These are phyloP conservation scores for Drosophila nannoptera DNA, from an alignment of 1,140 invertebrate genomes.

Conservation along the genomic window DNA sequence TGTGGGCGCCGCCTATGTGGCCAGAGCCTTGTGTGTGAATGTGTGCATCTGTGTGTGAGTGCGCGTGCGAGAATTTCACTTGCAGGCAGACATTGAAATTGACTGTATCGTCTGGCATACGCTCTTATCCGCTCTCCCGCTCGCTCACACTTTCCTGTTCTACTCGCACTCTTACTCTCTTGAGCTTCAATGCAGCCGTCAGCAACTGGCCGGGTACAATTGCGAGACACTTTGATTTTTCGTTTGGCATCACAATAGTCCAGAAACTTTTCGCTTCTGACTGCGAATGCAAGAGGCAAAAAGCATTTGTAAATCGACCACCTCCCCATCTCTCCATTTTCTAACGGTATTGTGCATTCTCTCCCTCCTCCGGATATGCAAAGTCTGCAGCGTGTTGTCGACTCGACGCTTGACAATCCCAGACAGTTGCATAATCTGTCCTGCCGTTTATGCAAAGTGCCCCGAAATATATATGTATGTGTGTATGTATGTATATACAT, in stretches of 20 bases:
- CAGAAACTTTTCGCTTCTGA: slow-evolving; percentile 50
- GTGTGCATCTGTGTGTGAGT: slow-evolving; percentile 1
- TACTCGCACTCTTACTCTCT: slow-evolving; percentile 16
- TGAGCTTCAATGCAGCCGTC: slow-evolving; percentile 58
- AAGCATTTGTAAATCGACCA: slow-evolving; percentile 63
- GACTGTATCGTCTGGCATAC: slow-evolving; percentile 46
- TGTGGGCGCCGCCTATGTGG: slow-evolving; percentile 42
- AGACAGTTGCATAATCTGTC: slow-evolving; percentile 77
- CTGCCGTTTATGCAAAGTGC: slow-evolving; percentile 72
- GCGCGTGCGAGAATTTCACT: neutral
- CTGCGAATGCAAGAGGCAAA: slow-evolving; percentile 58
- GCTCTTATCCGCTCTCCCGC: slow-evolving; percentile 3
- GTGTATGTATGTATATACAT: too few relatives aligned
- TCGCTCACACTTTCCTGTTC: slow-evolving; percentile 14
- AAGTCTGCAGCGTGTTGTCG: slow-evolving; percentile 61
- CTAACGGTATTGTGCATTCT: neutral
- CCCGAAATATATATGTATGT: slow-evolving; percentile 24
- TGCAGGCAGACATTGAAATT: slow-evolving; percentile 34
- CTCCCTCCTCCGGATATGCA: slow-evolving; percentile 58
- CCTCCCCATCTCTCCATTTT: neutral
- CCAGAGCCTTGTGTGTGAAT: slow-evolving; percentile 15
- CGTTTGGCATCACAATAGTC: slow-evolving; percentile 54
- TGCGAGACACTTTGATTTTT: slow-evolving; percentile 71
- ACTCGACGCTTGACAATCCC: slow-evolving; percentile 54
- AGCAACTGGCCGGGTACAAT: slow-evolving; percentile 54